Percentiles rank a stretch among this genome's conserved stretches.
phyloP scores from a whole-genome alignment of 2,888 invertebrate genomes.

The Arenicola marina region DNA sequence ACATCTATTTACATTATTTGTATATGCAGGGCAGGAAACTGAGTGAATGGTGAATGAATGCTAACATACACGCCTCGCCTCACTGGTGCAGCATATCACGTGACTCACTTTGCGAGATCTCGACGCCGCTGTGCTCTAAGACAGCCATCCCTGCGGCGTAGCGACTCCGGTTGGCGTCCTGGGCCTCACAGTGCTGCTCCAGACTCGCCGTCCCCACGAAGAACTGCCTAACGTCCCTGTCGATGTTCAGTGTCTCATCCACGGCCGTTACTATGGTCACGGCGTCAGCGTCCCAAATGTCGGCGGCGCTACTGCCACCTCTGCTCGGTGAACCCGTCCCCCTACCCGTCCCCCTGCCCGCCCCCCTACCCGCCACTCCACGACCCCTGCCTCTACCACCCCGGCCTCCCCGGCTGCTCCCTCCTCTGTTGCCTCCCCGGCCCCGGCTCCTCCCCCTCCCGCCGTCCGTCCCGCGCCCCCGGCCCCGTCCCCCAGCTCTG shows the following conservation, averaged over 20 bases:
- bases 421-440: slow-evolving; percentile 13
- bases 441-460: slow-evolving; percentile 29
- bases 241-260: slow-evolving; percentile 39
- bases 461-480: slow-evolving; percentile 5
- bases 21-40: no score
- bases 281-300: no score
- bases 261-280: no score
- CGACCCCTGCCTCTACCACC: neutral
- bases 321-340: neutral
- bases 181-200: slow-evolving; percentile 49
- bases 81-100: no score
- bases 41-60: no score
- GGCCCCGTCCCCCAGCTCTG: no score
- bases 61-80: no score
- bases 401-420: slow-evolving; percentile 10
- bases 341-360: neutral
- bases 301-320: no score
- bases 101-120: slow-evolving; percentile 54
- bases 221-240: slow-evolving; percentile 41
- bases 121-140: slow-evolving; percentile 45
- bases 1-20: no score
- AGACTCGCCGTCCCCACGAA: slow-evolving; percentile 47
- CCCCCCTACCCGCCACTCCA: slow-evolving; percentile 5
- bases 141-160: slow-evolving; percentile 51
- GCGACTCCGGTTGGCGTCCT: slow-evolving; percentile 42